Conservation (phyloP, 2,888 invertebrate species). For the Tenthredo livida region DNA sequence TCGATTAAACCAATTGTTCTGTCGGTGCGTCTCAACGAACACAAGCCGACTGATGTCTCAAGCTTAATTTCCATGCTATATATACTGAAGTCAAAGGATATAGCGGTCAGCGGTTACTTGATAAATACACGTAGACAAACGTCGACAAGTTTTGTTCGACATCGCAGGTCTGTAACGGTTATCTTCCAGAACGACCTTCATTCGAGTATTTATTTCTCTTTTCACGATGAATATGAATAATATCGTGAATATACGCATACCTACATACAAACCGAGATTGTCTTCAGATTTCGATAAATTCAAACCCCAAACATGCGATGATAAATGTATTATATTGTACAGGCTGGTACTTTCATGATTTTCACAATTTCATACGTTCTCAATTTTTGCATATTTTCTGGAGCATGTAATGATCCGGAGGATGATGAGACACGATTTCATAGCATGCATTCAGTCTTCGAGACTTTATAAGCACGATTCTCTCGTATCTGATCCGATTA, state of each 20-base stretch:
- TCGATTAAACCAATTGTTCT: neutral
- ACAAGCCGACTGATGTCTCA: conserved; percentile 38
- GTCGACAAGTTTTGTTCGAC: neutral
- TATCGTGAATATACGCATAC: neutral
- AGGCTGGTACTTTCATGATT: neutral
- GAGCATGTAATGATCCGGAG: neutral
- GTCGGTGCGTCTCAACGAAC: conserved; percentile 30
- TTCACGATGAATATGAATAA: neutral
- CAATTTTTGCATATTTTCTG: neutral
- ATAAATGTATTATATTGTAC: neutral
- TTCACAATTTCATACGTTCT: neutral
- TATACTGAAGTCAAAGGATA: conserved; percentile 34
- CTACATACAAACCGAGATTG: neutral
- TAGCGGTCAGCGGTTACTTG: conserved; percentile 46
- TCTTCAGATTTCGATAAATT: neutral
- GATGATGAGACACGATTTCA: too few relatives aligned
- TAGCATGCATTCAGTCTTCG: neutral
- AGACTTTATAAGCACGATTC: neutral
- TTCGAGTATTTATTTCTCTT: neutral
- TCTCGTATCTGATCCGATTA: neutral
- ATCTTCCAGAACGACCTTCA: neutral
- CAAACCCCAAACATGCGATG: neutral
- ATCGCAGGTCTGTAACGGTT: neutral
- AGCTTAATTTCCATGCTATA: neutral
- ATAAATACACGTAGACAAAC: conserved; percentile 27